Percentiles rank a stretch among this genome's conserved stretches.
Evolutionary conservation across 2,888 invertebrate species (phyloP).

Genomic region (Gymnoscelis rufifasciata): DNA sequence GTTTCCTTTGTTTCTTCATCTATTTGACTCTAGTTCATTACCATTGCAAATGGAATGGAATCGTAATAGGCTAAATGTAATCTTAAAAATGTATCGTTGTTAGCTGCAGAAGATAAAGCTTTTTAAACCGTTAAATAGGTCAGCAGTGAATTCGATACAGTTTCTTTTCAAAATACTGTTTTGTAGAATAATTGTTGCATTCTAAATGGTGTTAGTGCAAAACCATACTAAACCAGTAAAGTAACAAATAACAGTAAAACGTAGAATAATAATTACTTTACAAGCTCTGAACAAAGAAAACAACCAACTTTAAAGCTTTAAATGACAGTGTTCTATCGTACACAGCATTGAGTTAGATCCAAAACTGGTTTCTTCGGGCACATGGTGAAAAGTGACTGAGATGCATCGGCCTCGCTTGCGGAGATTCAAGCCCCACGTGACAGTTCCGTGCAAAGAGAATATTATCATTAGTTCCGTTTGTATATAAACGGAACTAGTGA

Average conservation of each 20-base stretch:
- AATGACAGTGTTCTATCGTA: constrained; percentile 6
- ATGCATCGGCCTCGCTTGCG: constrained; percentile 27
- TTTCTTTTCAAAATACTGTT: too few species aligned
- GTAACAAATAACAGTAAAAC: too few species aligned
- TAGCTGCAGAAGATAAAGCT: too few species aligned
- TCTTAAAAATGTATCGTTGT: background rate
- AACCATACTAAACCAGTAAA: too few species aligned
- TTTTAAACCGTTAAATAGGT: too few species aligned
- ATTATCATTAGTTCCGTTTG: too few species aligned
- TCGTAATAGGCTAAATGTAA: constrained; percentile 8
- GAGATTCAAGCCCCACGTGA: constrained; percentile 1
- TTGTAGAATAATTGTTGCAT: too few species aligned
- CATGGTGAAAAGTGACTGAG: constrained; percentile 57
- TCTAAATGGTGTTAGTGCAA: too few species aligned
- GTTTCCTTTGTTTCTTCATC: constrained; percentile 19
- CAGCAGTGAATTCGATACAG: too few species aligned
- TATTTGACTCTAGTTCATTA: constrained; percentile 14
- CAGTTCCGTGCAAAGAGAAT: background rate
- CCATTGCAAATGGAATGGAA: constrained; percentile 16
- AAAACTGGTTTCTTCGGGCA: constrained; percentile 52
- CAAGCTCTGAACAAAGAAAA: background rate
- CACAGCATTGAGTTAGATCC: constrained; percentile 19
- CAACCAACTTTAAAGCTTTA: background rate
- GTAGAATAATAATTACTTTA: background rate
- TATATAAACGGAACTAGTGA: too few species aligned